Conservation (phyloP, 92 coral and sea anemone genomes). For the Meandrina meandrites region DNA sequence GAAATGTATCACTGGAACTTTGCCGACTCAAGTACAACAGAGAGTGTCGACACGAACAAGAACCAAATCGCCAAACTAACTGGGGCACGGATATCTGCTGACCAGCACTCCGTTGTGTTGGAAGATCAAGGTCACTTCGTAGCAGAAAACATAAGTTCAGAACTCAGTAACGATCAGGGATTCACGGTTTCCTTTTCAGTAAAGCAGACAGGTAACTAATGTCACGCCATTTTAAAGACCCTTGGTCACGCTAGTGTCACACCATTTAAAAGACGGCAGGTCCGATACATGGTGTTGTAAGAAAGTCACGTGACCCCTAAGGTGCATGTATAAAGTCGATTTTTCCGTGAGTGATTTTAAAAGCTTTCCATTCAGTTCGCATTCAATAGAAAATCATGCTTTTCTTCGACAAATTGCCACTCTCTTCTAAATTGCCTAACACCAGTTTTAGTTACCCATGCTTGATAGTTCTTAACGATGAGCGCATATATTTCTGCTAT, state of each 20-base stretch:
- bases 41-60: slow-evolving; percentile 22
- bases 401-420: no score
- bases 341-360: no score
- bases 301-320: no score
- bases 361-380: no score
- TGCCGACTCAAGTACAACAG: slow-evolving; percentile 3
- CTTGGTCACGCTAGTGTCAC: neutral
- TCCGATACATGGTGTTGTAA: no score
- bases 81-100: slow-evolving; percentile 34
- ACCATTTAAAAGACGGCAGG: neutral
- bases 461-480: no score
- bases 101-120: slow-evolving; percentile 37
- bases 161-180: slow-evolving; percentile 1
- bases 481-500: no score
- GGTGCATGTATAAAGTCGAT: no score
- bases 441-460: no score
- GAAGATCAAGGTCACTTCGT: slow-evolving; percentile 33
- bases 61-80: slow-evolving; percentile 24
- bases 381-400: no score
- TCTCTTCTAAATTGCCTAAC: no score
- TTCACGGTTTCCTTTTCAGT: slow-evolving; percentile 56
- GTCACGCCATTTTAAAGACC: neutral
- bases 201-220: slow-evolving; percentile 47
- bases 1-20: slow-evolving; percentile 57
- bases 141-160: slow-evolving; percentile 1